phyloP scores from a whole-genome alignment of 2,888 invertebrate genomes.

The Mesorhabditis sp. region DNA sequence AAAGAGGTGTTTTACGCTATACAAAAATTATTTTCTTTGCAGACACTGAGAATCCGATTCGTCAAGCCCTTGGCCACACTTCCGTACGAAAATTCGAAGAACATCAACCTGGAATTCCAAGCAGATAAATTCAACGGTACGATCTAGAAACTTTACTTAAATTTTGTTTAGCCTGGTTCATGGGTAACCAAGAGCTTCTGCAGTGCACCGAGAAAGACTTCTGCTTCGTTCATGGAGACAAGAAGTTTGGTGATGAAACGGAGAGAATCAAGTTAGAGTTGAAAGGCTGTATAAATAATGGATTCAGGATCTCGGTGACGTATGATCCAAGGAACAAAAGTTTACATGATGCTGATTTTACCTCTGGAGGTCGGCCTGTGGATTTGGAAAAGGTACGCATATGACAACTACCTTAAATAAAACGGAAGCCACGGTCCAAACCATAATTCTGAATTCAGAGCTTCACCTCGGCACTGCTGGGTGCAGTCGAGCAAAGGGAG shows the following conservation, averaged over 20 bases:
- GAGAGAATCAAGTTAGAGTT: background rate
- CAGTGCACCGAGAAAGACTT: constrained; percentile 14
- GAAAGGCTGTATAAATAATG: background rate
- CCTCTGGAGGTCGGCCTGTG: background rate
- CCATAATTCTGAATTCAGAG: constrained; percentile 12
- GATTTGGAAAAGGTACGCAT: background rate
- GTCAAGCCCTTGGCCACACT: background rate
- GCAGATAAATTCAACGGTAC: background rate
- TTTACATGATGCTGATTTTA: background rate
- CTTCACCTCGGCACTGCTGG: constrained; percentile 24
- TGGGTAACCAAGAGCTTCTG: constrained; percentile 15
- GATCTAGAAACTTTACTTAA: background rate
- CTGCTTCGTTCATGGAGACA: constrained; percentile 17
- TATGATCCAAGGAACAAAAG: constrained; percentile 1
- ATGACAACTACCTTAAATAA: background rate
- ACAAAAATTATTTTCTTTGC: background rate
- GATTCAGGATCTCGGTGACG: background rate
- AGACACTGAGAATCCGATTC: background rate
- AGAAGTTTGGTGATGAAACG: background rate
- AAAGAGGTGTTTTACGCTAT: background rate
- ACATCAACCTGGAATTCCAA: background rate
- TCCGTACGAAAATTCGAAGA: background rate
- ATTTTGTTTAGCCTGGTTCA: constrained; percentile 14
- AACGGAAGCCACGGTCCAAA: background rate
- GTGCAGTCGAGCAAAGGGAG: constrained; percentile 31